Base-by-base conservation (phyloP, 1,140 invertebrate genomes). In the Tetraneura akinire region DNA sequence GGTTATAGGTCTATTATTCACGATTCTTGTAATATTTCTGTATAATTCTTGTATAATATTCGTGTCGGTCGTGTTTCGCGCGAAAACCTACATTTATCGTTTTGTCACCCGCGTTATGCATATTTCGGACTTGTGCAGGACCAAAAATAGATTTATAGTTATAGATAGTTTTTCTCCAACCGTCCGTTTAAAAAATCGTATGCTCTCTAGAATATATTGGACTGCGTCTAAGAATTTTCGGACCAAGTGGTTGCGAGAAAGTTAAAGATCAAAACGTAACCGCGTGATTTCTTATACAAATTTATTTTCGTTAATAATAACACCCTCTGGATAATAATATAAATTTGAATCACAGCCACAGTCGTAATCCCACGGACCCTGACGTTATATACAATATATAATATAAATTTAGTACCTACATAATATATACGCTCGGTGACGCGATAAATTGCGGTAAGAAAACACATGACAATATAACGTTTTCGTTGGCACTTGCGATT, bases 401-500 rank as follows among this genome's bases (percentile, higher is more conserved):
- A 23, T 11, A 64, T 64, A 64, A 37, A 64, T 64, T 64, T 37
- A 64, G 60, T 18, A 64, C n/a, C n/a, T n/a, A n/a, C n/a, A n/a
- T n/a, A n/a, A n/a, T n/a, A n/a, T n/a, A n/a, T n/a, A n/a, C n/a
- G n/a, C n/a, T n/a, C 18, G 37, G 1, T 29, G 60, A 37, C 29
- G 29, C 18, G 29, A 64, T 64, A 64, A 64, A 64, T 64, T 64
- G 62, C n/a, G 29, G 8, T 18, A 6, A 13, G 13, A 47, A 47
- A 18, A 62, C 3, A n/a, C n/a, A n/a, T n/a, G n/a, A n/a, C 3
- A 37, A 64, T 37, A 37, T n/a, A 37, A 0, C 1, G 32, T 37
- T 64, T 64, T 42, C 29, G 18, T 64, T 64, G 62, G 32, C 32
- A 64, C n/a, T 64, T 64, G n/a, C 21, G 18, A 37, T 42, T 64